Evolutionary conservation across 1,140 invertebrate species (phyloP).

Genomic region (Radopholus similis): DNA sequence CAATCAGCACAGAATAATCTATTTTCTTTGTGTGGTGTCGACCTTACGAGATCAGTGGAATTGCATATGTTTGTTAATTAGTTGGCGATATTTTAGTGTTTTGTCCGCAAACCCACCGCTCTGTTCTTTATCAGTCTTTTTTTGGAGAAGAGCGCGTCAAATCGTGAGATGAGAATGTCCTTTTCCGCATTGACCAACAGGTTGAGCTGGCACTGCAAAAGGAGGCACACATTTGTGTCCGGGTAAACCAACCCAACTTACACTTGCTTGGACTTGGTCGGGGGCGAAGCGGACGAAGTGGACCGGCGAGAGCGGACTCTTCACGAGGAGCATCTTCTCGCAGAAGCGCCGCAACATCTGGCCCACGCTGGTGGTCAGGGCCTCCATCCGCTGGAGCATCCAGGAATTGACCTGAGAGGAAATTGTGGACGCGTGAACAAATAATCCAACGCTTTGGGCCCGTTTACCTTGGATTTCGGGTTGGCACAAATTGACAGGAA

Average conservation of each 20-base stretch:
- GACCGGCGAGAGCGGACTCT: slow-evolving; percentile 11
- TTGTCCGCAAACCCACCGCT: too few relatives aligned
- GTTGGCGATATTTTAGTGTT: too few relatives aligned
- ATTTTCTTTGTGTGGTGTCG: too few relatives aligned
- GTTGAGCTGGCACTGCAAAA: background rate
- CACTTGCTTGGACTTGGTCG: background rate
- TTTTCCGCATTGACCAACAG: background rate
- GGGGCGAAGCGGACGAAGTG: slow-evolving; percentile 20
- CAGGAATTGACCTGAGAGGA: slow-evolving; percentile 8
- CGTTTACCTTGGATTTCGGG: slow-evolving; percentile 2
- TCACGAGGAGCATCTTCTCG: background rate
- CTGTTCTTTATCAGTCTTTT: background rate
- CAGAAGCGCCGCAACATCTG: slow-evolving; percentile 5
- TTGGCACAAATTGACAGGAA: slow-evolving; percentile 14
- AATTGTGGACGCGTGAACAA: background rate
- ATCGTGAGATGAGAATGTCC: background rate
- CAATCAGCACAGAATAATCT: too few relatives aligned
- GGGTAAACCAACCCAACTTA: background rate
- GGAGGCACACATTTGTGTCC: background rate
- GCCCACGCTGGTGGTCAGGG: background rate
- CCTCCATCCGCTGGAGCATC: slow-evolving; percentile 17
- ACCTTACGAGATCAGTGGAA: too few relatives aligned
- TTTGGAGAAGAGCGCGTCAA: background rate
- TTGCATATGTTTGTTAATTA: too few relatives aligned
- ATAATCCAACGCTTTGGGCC: background rate